Conservation (phyloP, 2,113 vertebrate species). For the Cromileptes altivelis region DNA sequence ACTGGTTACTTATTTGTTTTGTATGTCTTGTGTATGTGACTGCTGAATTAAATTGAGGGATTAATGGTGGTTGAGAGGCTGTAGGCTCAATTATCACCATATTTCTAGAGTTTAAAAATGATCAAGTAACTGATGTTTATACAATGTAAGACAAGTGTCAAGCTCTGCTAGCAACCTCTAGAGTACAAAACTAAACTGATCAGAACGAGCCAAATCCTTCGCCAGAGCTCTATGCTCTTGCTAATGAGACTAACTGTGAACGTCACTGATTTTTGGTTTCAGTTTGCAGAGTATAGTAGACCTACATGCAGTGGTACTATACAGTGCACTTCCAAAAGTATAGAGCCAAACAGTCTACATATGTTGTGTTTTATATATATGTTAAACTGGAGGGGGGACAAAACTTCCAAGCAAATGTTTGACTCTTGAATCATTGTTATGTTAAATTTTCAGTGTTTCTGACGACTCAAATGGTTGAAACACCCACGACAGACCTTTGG, state of each 20-base stretch:
- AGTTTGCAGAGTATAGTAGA: not conserved
- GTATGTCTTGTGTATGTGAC: not conserved
- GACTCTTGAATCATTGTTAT: not conserved
- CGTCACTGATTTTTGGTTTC: not conserved
- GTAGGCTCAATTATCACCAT: not conserved
- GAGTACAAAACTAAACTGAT: too few relatives aligned
- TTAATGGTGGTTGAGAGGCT: not conserved
- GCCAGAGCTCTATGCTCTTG: not conserved
- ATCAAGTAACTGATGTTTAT: too few relatives aligned
- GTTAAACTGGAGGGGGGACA: not conserved
- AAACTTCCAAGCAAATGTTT: not conserved
- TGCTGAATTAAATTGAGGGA: not conserved
- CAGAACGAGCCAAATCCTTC: too few relatives aligned
- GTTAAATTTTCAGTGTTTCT: constrained; percentile 77
- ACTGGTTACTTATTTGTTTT: too few relatives aligned
- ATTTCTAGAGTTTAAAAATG: too few relatives aligned
- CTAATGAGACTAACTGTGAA: not conserved
- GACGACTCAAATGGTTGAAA: constrained; percentile 78
- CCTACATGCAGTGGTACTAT: too few relatives aligned
- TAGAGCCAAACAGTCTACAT: not conserved
- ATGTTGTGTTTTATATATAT: not conserved
- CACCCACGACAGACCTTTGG: constrained; percentile 83
- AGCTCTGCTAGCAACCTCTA: not conserved
- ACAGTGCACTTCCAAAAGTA: too few relatives aligned
- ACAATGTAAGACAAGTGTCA: too few relatives aligned